A percentile compares a stretch with the other conserved stretches of the same genome.
Evolutionary conservation across 2,113 vertebrate genomes (phyloP).

Genomic region (Rhineura floridana): DNA sequence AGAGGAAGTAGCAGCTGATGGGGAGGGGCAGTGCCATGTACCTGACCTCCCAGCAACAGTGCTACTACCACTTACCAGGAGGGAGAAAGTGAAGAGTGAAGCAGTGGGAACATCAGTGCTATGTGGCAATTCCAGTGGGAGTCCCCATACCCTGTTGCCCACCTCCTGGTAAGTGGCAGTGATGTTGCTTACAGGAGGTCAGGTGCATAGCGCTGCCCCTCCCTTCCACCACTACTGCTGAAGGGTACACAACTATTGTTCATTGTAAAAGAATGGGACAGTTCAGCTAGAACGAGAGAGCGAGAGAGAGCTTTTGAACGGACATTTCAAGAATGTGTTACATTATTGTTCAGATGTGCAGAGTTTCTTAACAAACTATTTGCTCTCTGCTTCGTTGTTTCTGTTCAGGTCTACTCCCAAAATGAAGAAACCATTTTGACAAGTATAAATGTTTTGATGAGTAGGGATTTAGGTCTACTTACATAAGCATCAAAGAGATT

Average conservation of each 20-base stretch:
- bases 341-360: neutral
- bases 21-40: too few relatives aligned
- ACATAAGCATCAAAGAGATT: neutral
- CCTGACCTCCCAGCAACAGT: too few relatives aligned
- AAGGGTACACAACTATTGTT: neutral
- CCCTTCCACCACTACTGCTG: too few relatives aligned
- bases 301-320: neutral
- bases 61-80: too few relatives aligned
- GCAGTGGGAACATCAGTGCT: too few relatives aligned
- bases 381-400: neutral
- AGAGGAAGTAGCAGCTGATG: too few relatives aligned
- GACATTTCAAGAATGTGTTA: neutral
- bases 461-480: neutral
- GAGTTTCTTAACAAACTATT: neutral
- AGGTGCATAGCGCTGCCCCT: too few relatives aligned
- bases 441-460: constrained; percentile 1
- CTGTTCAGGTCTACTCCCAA: neutral
- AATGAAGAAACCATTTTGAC: neutral
- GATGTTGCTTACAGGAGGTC: too few relatives aligned
- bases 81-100: too few relatives aligned
- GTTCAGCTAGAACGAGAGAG: neutral
- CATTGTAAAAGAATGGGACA: neutral
- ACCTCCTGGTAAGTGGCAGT: too few relatives aligned
- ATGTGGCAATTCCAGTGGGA: too few relatives aligned
- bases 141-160: too few relatives aligned